Percentiles rank a stretch among this genome's conserved stretches.
These are phyloP conservation scores for Brotula barbata DNA, from an alignment of 2,797 vertebrate genomes.

Conservation along the genomic window DNA sequence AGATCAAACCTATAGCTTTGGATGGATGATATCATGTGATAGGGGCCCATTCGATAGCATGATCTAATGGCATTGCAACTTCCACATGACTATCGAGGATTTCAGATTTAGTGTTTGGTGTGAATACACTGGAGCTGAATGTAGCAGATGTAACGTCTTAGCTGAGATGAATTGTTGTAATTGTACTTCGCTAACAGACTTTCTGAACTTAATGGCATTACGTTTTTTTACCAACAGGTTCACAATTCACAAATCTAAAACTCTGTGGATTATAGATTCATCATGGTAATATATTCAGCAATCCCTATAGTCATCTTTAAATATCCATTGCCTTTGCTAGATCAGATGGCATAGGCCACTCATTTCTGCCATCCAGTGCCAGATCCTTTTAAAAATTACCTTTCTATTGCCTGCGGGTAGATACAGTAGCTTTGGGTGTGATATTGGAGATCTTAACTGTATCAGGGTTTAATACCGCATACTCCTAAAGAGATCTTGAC, in stretches of 20 bases:
- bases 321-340: slow-evolving; percentile 22
- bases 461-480: too few species aligned
- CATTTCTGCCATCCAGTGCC: slow-evolving; percentile 11
- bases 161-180: slow-evolving; percentile 52
- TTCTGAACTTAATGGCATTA: slow-evolving; percentile 32
- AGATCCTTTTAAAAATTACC: neutral
- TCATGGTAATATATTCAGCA: slow-evolving; percentile 30
- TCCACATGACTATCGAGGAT: slow-evolving; percentile 30
- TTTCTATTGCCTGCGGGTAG: too few species aligned
- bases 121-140: slow-evolving; percentile 39
- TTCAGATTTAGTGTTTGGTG: slow-evolving; percentile 37
- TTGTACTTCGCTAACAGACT: slow-evolving; percentile 51
- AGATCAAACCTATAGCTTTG: too few species aligned
- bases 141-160: slow-evolving; percentile 42
- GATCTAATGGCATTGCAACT: slow-evolving; percentile 24
- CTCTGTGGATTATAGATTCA: slow-evolving; percentile 50
- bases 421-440: too few species aligned
- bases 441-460: too few species aligned
- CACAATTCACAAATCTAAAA: slow-evolving; percentile 51
- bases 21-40: slow-evolving; percentile 5
- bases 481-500: too few species aligned
- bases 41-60: neutral
- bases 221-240: slow-evolving; percentile 45
- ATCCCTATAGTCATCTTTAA: slow-evolving; percentile 19
- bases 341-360: slow-evolving; percentile 27